Evolutionary conservation across 2,797 vertebrate species (phyloP), one percentile per base, ranked within the genome.

Genomic region (Xenentodon cancila): DNA sequence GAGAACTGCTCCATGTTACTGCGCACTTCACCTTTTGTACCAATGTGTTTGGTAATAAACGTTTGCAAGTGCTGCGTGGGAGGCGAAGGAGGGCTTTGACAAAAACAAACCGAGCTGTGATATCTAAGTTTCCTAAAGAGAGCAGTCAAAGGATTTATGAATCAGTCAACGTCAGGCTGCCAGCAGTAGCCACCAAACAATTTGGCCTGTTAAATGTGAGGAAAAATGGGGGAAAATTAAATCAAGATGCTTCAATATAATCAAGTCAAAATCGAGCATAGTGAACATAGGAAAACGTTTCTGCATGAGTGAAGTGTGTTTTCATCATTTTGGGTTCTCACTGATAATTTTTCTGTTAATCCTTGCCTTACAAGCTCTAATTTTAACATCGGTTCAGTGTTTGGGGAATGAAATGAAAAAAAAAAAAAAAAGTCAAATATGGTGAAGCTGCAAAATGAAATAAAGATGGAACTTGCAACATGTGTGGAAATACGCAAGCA

Each of bases 31-130:
- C 81, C 65, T 75, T 66, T 61, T 63, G 65, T 27, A 70, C 43
- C 64, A 40, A 32, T 61, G 67, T 59, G 62, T 82, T 83, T 76
- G 68, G 77, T 70, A 64, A 84, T 88, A 83, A 86, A 86, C 37
- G 58, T 55, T 64, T 62, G 51, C 60, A 59, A 79, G 75, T 65
- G 73, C 45, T 16, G 62, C 37, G 21, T 49, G 54, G 79, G 74
- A 75, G 66, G 68, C 3, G 30, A 5, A 5, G 25, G 25, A 5
- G 25, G 25, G 25, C n/a, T 25, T 25, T 65, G 75, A 83, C 82
- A 82, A 87, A 90, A 83, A 84, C 75, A 88, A 87, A 87, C 70
- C 73, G 55, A n/a, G 70, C 70, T 18, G 56, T 42, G 72, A 62
- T 72, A 45, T 73, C 58, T 2, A 49, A 78, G 59, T 72, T 72